Evolutionary conservation across 2,113 vertebrate species (phyloP).

Genomic region (Ariopsis seemanni): DNA sequence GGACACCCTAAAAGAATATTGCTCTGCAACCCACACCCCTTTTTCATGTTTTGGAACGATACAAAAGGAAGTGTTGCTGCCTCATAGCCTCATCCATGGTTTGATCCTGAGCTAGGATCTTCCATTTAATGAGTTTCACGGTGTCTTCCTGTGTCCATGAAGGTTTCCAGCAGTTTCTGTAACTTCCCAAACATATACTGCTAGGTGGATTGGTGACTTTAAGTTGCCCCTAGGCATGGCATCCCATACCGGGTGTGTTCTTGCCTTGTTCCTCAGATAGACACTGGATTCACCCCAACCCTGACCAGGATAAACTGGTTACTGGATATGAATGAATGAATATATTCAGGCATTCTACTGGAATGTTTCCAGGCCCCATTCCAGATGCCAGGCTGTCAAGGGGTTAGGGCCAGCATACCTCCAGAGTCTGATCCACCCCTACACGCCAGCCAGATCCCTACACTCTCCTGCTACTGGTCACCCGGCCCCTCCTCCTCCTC

Average conservation of each 20-base stretch:
- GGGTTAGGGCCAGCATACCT: too few species aligned
- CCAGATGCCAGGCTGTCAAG: neutral
- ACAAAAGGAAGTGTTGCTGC: neutral
- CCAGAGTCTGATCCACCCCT: too few species aligned
- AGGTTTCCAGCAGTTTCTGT: neutral
- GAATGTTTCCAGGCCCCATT: neutral
- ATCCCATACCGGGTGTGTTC: neutral
- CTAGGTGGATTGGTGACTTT: neutral
- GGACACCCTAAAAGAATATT: neutral
- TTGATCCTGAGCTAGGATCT: neutral
- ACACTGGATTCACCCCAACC: neutral
- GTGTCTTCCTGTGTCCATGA: too few species aligned
- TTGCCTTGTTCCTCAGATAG: neutral
- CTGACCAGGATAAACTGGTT: neutral
- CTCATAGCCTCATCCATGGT: neutral
- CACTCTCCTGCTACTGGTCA: too few species aligned
- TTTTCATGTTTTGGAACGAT: neutral
- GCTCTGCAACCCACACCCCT: neutral
- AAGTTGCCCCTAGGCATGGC: neutral
- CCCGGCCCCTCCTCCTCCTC: too few species aligned
- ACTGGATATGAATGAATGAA: conserved; percentile 5
- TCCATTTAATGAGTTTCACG: neutral
- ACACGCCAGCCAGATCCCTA: too few species aligned
- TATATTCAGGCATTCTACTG: neutral
- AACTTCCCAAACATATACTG: neutral